Evolutionary conservation across 2,113 vertebrate species (phyloP), one percentile per base, ranked within the genome.

Genomic region (Grammomys dolichurus): DNA sequence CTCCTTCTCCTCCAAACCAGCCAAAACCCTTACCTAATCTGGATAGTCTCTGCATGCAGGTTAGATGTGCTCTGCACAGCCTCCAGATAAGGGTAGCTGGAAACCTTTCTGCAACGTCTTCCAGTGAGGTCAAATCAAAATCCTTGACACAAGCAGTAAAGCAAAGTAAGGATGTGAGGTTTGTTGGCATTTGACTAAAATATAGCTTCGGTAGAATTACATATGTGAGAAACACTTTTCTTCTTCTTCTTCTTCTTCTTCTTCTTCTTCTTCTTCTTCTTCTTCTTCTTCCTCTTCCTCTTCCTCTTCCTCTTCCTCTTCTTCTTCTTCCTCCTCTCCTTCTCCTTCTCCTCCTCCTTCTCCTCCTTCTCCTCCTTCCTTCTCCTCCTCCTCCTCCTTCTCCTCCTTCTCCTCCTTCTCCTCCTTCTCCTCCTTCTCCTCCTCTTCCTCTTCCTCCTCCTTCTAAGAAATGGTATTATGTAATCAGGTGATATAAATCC

Each of bases 161-260:
- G 36, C 17, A 77, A 0, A 89, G 81, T 80, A 92, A 95, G 87
- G 72, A 84, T 77, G 26, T 31, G 7, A 70, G 24, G 14, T 56
- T 94, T 87, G 22, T 58, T 96, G 96, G 90, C 89, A 86, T 87
- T 78, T 51, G 65, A 93, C 81, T 95, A 85, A 97, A 96, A 95
- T 67, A 89, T 7, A 75, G 40, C 77, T 90, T 67, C 43, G 78
- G 60, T 84, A 81, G 96, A 69, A 93, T 89, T 90, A 82, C 77
- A 94, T 7, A 1, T 65, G 46, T 56, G 76, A 95, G 94, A 96
- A 97, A 95, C 65, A n/a, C 11, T 17, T 28, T 33, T 46, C 14
- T 11, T 58, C 5, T 63, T 43, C 8, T 8, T 4, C 60, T 90
- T 82, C 22, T 63, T 24, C 22, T 63, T 20, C 58, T 60, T 58